Conservation (phyloP, 2,888 invertebrate species). For the Trissoscelio sp. region DNA sequence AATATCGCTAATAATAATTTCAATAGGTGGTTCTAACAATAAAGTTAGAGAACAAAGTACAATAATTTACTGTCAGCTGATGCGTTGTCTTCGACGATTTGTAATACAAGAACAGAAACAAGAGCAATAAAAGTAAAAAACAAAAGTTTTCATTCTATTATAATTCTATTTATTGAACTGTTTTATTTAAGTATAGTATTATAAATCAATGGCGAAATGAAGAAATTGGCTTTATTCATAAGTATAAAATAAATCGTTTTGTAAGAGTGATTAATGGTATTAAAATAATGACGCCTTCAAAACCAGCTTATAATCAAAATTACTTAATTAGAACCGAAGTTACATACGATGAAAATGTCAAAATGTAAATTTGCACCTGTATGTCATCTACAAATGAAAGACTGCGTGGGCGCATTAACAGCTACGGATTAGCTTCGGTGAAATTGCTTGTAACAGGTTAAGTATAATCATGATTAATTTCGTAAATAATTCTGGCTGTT, state of each 20-base stretch:
- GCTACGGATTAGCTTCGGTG: constrained; percentile 27
- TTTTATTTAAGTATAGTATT: no score
- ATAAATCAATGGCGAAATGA: no score
- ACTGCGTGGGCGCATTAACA: constrained; percentile 14
- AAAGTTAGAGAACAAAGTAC: no score
- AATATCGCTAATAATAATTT: neutral
- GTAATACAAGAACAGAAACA: no score
- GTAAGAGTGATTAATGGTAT: neutral
- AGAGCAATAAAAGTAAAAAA: no score
- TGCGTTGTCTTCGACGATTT: no score
- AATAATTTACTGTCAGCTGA: no score
- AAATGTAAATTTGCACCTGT: constrained; percentile 53
- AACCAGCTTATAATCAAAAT: constrained; percentile 29
- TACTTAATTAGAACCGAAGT: constrained; percentile 45
- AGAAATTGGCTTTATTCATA: no score
- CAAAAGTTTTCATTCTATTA: no score
- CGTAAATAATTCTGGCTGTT: constrained; percentile 24
- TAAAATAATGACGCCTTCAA: constrained; percentile 9
- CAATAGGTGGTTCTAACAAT: no score
- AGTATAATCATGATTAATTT: constrained; percentile 25
- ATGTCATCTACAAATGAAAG: constrained; percentile 58
- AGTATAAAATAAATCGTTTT: constrained; percentile 1
- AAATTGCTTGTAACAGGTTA: constrained; percentile 29
- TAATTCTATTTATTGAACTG: no score
- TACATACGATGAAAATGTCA: constrained; percentile 36